Percentiles rank a stretch among this genome's conserved stretches.
Evolutionary conservation across 2,113 vertebrate species (phyloP).

Genomic region (Atlantisia rogersi): DNA sequence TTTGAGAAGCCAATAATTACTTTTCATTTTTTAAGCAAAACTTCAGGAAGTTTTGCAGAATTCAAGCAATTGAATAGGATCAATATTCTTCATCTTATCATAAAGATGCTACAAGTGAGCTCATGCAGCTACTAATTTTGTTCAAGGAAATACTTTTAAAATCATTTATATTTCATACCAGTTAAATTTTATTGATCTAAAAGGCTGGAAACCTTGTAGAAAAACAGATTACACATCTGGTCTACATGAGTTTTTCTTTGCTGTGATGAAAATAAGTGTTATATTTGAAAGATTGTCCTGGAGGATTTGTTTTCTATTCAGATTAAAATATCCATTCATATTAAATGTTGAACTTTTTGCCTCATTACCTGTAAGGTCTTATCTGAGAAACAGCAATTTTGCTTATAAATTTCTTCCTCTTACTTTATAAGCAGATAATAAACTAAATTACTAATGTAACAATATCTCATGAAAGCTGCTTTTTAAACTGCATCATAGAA

Average conservation of each 20-base stretch:
- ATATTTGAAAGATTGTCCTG: not conserved
- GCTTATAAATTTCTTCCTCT: not conserved
- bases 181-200: not conserved
- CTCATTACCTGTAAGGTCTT: not conserved
- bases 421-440: not conserved
- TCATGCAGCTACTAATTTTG: not conserved
- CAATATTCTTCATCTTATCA: not conserved
- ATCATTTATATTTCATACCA: not conserved
- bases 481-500: not conserved
- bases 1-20: not conserved
- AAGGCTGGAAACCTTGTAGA: not conserved
- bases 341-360: not conserved
- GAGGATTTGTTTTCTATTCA: not conserved
- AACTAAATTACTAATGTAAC: not conserved
- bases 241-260: not conserved
- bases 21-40: not conserved
- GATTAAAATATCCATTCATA: not conserved
- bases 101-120: not conserved
- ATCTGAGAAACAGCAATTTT: not conserved
- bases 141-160: not conserved
- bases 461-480: not conserved
- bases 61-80: not conserved
- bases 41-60: not conserved
- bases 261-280: not conserved
- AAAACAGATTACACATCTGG: not conserved